These are phyloP conservation scores for Cyaniris semiargus DNA, from an alignment of 2,888 invertebrate species.

Conservation along the genomic window DNA sequence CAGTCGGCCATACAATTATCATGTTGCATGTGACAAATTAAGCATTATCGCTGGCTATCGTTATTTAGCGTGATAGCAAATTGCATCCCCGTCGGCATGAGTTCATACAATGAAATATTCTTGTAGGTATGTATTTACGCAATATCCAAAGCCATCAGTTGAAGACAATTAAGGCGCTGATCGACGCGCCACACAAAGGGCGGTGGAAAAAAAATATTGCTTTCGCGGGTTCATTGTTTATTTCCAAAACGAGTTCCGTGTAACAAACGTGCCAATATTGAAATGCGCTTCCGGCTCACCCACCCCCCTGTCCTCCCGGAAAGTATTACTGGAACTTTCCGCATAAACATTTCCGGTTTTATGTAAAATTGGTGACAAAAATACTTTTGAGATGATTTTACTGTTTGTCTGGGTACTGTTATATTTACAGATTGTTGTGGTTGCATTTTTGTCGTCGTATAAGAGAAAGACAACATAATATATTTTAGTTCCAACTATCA, in stretches of 20 bases:
- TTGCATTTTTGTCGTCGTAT: no score
- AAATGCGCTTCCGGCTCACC: conserved; percentile 34
- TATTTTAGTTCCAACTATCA: no score
- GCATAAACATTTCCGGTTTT: neutral
- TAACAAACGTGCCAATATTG: conserved; percentile 40
- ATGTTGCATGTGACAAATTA: no score
- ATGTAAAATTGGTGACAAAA: no score
- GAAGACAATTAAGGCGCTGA: conserved; percentile 4
- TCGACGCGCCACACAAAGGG: neutral
- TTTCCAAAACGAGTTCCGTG: conserved; percentile 42
- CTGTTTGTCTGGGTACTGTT: no score
- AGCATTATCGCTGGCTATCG: no score
- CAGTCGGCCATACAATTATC: no score
- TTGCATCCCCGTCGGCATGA: no score
- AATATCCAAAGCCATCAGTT: neutral
- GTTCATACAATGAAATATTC: neutral
- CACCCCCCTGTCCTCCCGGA: neutral
- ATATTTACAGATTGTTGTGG: no score
- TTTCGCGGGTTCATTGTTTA: conserved; percentile 32
- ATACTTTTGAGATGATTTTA: no score
- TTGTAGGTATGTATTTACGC: neutral
- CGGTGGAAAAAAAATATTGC: conserved; percentile 14
- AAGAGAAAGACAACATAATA: no score
- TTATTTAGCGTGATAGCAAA: no score
- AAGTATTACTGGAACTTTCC: neutral